A percentile compares a stretch with the other conserved stretches of the same genome.
These are phyloP conservation scores for Nebria salina DNA, from an alignment of 2,888 invertebrate genomes.

Conservation along the genomic window DNA sequence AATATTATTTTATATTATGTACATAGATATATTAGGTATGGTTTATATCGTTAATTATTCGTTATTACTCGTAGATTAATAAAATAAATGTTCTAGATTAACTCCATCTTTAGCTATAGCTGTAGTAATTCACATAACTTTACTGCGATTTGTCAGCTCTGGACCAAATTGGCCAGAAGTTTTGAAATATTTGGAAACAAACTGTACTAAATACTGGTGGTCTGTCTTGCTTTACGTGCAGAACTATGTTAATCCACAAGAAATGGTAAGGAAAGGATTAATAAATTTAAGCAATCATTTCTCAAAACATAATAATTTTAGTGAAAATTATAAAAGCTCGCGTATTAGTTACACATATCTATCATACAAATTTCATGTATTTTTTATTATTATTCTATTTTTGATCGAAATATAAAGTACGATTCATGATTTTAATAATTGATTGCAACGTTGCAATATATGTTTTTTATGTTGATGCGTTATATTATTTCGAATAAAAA, in stretches of 20 bases:
- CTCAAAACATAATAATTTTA: too few relatives aligned
- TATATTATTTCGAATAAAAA: too few relatives aligned
- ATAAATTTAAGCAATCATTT: too few relatives aligned
- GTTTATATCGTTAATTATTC: not conserved
- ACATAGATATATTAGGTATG: conserved; percentile 63
- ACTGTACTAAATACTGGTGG: conserved; percentile 18
- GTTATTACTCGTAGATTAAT: conserved; percentile 8
- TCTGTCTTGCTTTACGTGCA: conserved; percentile 15
- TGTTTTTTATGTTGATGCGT: too few relatives aligned
- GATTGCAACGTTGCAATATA: too few relatives aligned
- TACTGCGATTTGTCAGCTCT: conserved; percentile 61
- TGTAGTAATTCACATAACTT: conserved; percentile 60
- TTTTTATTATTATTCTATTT: too few relatives aligned
- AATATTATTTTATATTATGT: conserved; percentile 59
- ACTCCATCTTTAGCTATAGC: conserved; percentile 63
- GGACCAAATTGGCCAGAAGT: conserved; percentile 62
- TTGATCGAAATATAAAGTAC: too few relatives aligned
- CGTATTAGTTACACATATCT: too few relatives aligned
- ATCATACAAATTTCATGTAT: too few relatives aligned
- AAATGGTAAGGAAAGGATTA: not conserved
- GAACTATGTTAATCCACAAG: conserved; percentile 11
- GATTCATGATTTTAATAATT: too few relatives aligned
- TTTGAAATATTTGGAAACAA: not conserved
- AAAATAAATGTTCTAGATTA: conserved; percentile 55
- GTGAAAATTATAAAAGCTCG: too few relatives aligned